Conservation (phyloP, 2,888 invertebrate genomes). For the Amblyjoppa proteus region DNA sequence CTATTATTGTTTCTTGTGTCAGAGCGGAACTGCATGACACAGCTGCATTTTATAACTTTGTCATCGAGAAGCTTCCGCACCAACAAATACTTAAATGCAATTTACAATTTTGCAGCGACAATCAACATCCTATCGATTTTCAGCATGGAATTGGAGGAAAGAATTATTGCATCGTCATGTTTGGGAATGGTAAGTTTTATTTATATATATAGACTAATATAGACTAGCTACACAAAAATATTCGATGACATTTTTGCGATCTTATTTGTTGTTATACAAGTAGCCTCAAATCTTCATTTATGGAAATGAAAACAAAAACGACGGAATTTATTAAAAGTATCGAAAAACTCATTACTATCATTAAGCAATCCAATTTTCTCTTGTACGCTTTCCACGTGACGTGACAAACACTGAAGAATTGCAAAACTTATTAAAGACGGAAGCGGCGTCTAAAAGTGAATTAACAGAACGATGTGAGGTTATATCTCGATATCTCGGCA, state of each 20-base stretch:
- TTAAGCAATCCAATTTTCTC: neutral
- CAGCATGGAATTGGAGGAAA: neutral
- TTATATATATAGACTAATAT: too few relatives aligned
- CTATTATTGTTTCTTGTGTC: neutral
- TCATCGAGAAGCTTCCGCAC: neutral
- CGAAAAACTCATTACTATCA: neutral
- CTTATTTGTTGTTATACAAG: neutral
- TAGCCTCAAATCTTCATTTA: neutral
- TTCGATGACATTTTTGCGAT: too few relatives aligned
- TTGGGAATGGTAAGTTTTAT: neutral
- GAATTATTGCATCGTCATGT: neutral
- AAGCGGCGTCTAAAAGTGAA: neutral
- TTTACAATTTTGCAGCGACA: neutral
- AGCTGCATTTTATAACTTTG: neutral
- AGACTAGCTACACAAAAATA: too few relatives aligned
- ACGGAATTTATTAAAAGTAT: neutral
- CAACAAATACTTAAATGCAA: neutral
- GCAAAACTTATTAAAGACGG: neutral
- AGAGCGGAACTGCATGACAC: neutral
- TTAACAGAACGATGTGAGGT: neutral
- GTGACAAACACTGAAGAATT: neutral
- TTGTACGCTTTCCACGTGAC: neutral
- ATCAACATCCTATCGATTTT: neutral
- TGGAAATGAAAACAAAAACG: neutral
- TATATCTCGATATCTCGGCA: neutral